phyloP scores from a whole-genome alignment of 2,888 invertebrate species.

The Acleris emargana region DNA sequence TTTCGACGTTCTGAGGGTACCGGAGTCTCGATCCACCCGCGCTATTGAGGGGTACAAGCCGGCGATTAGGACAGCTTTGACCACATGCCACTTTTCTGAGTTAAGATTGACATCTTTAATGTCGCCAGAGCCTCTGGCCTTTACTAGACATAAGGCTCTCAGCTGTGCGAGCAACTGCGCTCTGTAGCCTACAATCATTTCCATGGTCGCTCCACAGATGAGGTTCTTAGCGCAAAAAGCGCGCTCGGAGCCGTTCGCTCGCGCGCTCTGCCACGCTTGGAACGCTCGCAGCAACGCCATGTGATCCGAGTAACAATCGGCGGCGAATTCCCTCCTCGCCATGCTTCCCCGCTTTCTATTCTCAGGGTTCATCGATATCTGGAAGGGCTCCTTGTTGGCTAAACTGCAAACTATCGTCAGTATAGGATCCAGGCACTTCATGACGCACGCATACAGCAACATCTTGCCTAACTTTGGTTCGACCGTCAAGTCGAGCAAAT shows the following conservation, averaged over 20 bases:
- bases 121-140: constrained; percentile 84
- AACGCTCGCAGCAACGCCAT: constrained; percentile 93
- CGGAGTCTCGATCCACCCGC: constrained; percentile 86
- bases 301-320: constrained; percentile 94
- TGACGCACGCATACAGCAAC: constrained; percentile 93
- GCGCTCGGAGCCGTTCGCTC: constrained; percentile 85
- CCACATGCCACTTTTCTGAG: constrained; percentile 94
- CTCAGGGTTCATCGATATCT: constrained; percentile 88
- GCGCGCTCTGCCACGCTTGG: constrained; percentile 87
- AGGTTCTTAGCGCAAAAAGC: constrained; percentile 90
- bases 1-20: constrained; percentile 86
- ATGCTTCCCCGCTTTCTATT: constrained; percentile 85
- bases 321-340: constrained; percentile 87
- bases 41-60: constrained; percentile 96
- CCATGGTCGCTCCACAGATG: constrained; percentile 92
- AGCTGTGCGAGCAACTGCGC: constrained; percentile 93
- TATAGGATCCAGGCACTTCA: constrained; percentile 96
- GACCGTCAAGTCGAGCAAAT: constrained; percentile 95
- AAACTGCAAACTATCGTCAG: constrained; percentile 95
- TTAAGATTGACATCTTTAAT: constrained; percentile 92
- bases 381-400: constrained; percentile 90
- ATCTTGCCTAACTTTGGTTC: constrained; percentile 97
- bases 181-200: constrained; percentile 93
- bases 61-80: constrained; percentile 94
- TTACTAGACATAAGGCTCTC: constrained; percentile 89